These are phyloP conservation scores for Drosophila pallidifrons DNA, from an alignment of 1,140 invertebrate species.

Conservation along the genomic window DNA sequence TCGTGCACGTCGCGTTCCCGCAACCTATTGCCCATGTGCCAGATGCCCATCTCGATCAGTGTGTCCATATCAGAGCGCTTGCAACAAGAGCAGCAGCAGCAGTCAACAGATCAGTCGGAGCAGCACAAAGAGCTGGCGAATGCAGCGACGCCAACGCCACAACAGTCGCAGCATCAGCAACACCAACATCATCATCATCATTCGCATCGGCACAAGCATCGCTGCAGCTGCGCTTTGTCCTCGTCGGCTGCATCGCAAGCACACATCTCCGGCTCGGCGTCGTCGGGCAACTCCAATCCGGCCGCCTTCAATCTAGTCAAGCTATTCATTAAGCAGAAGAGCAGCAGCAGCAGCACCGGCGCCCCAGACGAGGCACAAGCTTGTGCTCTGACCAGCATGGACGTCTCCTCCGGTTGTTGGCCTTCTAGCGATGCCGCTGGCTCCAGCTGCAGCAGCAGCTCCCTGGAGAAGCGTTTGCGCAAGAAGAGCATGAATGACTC, in stretches of 20 bases:
- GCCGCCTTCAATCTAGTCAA: slow-evolving; percentile 92
- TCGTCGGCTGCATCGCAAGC: slow-evolving; percentile 36
- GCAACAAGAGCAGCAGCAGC: slow-evolving; percentile 52
- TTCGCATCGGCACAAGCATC: slow-evolving; percentile 71
- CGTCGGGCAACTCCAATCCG: slow-evolving; percentile 82
- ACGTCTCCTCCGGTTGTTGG: slow-evolving; percentile 88
- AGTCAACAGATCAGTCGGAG: slow-evolving; percentile 55
- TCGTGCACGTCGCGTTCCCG: slow-evolving; percentile 83
- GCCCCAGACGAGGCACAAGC: slow-evolving; percentile 80
- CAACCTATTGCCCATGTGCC: slow-evolving; percentile 84
- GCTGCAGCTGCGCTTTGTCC: slow-evolving; percentile 74
- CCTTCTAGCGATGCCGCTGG: slow-evolving; percentile 84
- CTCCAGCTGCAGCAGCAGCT: slow-evolving; percentile 73
- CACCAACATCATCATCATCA: slow-evolving; percentile 41
- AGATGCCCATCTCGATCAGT: slow-evolving; percentile 82
- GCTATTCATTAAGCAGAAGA: slow-evolving; percentile 95
- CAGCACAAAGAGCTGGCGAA: slow-evolving; percentile 32
- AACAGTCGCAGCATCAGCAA: slow-evolving; percentile 43
- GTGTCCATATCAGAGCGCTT: slow-evolving; percentile 73
- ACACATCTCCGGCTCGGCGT: slow-evolving; percentile 75
- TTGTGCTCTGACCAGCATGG: slow-evolving; percentile 86
- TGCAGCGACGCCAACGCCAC: slow-evolving; percentile 37
- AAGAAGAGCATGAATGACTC: slow-evolving; percentile 85
- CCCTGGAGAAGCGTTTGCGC: slow-evolving; percentile 78
- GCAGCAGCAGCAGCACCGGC: slow-evolving; percentile 85